A percentile compares a stretch with the other conserved stretches of the same genome.
These are phyloP conservation scores for Chloroceryle inda DNA, from an alignment of 2,797 vertebrate species.

Conservation along the genomic window DNA sequence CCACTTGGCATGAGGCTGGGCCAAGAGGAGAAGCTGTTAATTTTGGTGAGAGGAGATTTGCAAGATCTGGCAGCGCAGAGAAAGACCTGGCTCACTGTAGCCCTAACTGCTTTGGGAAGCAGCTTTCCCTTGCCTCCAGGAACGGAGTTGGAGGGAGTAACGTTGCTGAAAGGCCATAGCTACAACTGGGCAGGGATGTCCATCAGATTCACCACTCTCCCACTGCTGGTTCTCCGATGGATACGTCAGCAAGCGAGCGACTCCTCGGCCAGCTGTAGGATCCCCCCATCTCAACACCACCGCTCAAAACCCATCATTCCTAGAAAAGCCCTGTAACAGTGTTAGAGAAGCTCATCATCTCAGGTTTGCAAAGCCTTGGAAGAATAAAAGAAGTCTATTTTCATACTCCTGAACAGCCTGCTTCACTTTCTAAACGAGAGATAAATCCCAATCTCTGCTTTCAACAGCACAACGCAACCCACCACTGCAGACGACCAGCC, in stretches of 20 bases:
- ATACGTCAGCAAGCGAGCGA: fast-evolving
- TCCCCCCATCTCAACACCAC: background rate
- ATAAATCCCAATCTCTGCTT: background rate
- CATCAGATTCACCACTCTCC: fast-evolving
- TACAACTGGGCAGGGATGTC: fast-evolving
- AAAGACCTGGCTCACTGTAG: background rate
- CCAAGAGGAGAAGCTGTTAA: background rate
- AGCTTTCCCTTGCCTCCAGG: background rate
- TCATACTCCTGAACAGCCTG: fast-evolving
- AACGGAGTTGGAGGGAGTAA: fast-evolving
- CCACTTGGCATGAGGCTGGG: background rate
- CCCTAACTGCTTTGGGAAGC: background rate
- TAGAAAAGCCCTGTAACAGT: background rate
- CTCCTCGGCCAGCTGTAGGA: background rate
- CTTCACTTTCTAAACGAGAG: background rate
- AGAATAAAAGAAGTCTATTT: background rate
- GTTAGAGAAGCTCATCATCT: background rate
- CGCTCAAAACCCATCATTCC: too few relatives aligned
- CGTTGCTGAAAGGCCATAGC: background rate
- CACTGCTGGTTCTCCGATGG: fast-evolving
- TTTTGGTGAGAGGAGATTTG: background rate
- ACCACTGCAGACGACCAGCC: background rate
- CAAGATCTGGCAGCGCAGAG: background rate
- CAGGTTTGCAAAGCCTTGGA: background rate
- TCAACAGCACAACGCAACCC: background rate